These are phyloP conservation scores for Tyrophagus putrescentiae DNA, from an alignment of 1,140 invertebrate species.

Conservation along the genomic window DNA sequence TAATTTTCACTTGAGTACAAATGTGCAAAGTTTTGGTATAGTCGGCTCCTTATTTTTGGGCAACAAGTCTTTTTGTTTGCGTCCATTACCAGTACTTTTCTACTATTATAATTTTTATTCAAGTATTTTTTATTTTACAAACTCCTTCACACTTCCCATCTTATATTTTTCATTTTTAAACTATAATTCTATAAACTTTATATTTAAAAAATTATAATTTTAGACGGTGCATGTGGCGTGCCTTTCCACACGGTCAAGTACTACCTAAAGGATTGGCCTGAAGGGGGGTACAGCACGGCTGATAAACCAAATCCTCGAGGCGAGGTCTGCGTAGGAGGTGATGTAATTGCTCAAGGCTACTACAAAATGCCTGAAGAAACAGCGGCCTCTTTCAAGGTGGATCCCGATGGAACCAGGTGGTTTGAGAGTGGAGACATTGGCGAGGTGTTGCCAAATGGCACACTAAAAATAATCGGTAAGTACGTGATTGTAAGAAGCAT, in stretches of 20 bases:
- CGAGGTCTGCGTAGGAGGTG: conserved; percentile 79
- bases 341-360: conserved; percentile 78
- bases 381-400: conserved; percentile 67
- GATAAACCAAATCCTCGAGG: conserved; percentile 81
- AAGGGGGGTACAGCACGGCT: conserved; percentile 55
- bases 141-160: no score
- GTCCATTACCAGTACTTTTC: no score
- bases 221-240: conserved; percentile 52
- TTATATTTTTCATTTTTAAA: no score
- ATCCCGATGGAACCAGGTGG: conserved; percentile 60
- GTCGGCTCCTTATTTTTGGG: no score
- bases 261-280: conserved; percentile 28
- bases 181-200: no score
- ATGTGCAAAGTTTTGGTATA: no score
- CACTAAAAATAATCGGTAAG: conserved; percentile 85
- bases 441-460: conserved; percentile 77
- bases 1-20: no score
- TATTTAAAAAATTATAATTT: no score
- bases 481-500: conserved; percentile 59
- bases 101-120: no score
- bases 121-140: no score
- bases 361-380: conserved; percentile 80
- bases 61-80: no score
- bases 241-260: conserved; percentile 73
- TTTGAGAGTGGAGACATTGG: conserved; percentile 94